These are phyloP conservation scores for Cnemophilus loriae DNA, from an alignment of 2,113 vertebrate genomes.

Conservation along the genomic window DNA sequence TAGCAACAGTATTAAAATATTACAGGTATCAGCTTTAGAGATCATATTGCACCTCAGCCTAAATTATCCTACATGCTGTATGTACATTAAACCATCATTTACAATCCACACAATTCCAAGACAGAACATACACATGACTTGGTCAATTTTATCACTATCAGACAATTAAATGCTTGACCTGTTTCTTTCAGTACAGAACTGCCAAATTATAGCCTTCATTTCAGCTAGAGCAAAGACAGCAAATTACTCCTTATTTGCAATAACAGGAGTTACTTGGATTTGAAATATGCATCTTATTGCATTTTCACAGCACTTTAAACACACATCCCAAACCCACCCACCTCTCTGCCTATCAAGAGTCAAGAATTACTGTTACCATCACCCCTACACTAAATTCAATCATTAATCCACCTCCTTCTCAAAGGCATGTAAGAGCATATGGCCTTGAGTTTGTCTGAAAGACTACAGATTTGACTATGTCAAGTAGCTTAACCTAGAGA, in stretches of 20 bases:
- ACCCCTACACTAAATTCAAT: background rate
- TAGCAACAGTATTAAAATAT: background rate
- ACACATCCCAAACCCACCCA: background rate
- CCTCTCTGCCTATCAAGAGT: background rate
- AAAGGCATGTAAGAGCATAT: background rate
- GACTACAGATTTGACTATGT: background rate
- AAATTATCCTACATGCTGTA: background rate
- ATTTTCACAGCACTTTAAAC: background rate
- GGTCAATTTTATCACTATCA: background rate
- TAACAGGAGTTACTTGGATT: background rate
- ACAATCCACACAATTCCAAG: background rate
- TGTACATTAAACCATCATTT: background rate
- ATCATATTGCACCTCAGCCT: background rate
- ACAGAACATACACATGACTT: background rate
- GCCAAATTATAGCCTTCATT: background rate
- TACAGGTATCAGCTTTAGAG: background rate
- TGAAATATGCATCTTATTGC: background rate
- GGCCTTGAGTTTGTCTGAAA: background rate
- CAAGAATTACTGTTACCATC: background rate
- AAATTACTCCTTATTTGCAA: background rate
- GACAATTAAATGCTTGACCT: background rate
- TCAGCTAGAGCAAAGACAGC: background rate
- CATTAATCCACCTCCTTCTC: background rate
- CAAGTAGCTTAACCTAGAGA: background rate
- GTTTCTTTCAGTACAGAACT: background rate